Base-by-base conservation (phyloP, 2,797 vertebrate species). In the Manis javanica region DNA sequence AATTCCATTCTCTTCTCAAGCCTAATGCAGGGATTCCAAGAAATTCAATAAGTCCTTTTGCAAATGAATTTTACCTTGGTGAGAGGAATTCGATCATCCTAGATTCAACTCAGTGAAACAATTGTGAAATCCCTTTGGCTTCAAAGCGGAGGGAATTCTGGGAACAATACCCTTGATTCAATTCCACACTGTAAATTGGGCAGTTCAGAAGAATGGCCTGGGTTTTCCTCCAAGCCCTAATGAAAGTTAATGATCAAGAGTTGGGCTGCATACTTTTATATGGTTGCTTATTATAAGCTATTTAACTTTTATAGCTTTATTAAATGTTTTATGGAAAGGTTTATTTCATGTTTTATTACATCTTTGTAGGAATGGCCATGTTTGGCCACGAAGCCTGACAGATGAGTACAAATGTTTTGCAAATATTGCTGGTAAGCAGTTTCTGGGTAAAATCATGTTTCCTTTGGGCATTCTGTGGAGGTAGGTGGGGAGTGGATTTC, bases 261-360 rank as follows among this genome's bases (percentile, higher is more conserved):
- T 23, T 95, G 29, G 59, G 91, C 96, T 96, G 61, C 53, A 31
- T 23, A 55, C 51, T 97, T 98, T 98, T 95, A 61, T 92, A 90
- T 31, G 57, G 31, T 59, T 91, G 16, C 29, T 87, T 92, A 86
- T 97, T 96, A 87, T 77, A 75, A 97, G 26, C 78, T 91, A 72
- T 91, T 98, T 86, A 96, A 39, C 53, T 96, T 98, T 91, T 97
- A 92, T 39, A 94, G 59, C 79, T 96, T 95, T 96, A 96, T 94
- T 97, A 97, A 97, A 92, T 94, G 74, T 97, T 98, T 98, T 94
- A 96, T 68, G 66, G 66, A 96, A 85, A 97, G 46, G 8, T n/a
- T 92, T 95, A 96, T 97, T 98, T 98, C 90, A 92, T 61, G 31
- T 95, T 96, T 82, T 96, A 95, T 94, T 91, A 69, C 18, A 46